A percentile compares a stretch with the other conserved stretches of the same genome.
phyloP scores from a whole-genome alignment of 2,113 vertebrate genomes.

The Xerus inauris region DNA sequence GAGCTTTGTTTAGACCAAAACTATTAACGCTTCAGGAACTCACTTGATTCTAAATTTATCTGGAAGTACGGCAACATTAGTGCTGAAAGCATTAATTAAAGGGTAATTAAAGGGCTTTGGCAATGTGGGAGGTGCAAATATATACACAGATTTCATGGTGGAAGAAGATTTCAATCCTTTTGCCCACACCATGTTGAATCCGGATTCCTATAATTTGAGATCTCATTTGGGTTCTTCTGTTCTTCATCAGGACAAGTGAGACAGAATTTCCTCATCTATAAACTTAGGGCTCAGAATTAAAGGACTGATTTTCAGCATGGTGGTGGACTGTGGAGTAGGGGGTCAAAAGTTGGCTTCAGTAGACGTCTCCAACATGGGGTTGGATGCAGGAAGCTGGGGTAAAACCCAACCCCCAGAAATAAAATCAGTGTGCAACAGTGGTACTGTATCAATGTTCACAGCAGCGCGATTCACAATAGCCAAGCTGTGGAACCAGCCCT shows the following conservation, averaged over 20 bases:
- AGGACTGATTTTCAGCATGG: fast-evolving
- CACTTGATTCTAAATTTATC: not conserved
- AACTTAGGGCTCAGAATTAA: not conserved
- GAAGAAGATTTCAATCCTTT: no score
- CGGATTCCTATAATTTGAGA: fast-evolving
- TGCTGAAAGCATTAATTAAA: not conserved
- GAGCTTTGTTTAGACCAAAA: not conserved
- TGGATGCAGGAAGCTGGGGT: no score
- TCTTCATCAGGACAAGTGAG: not conserved
- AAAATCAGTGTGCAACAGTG: no score
- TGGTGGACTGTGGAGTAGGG: no score
- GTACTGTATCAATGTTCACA: no score
- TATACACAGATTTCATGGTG: fast-evolving
- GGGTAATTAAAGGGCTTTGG: not conserved
- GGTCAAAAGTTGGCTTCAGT: not conserved
- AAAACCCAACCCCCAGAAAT: not conserved
- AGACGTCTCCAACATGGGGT: not conserved
- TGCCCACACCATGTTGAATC: fast-evolving
- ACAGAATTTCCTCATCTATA: not conserved
- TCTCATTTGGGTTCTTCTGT: fast-evolving
- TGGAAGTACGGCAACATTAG: not conserved
- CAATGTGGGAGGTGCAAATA: fast-evolving
- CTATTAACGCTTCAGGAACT: not conserved
- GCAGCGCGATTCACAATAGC: no score
- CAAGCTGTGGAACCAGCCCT: no score